Evolutionary conservation across 2,888 invertebrate genomes (phyloP), one percentile per base, ranked within the genome.

Genomic region (Drosophila birchii): DNA sequence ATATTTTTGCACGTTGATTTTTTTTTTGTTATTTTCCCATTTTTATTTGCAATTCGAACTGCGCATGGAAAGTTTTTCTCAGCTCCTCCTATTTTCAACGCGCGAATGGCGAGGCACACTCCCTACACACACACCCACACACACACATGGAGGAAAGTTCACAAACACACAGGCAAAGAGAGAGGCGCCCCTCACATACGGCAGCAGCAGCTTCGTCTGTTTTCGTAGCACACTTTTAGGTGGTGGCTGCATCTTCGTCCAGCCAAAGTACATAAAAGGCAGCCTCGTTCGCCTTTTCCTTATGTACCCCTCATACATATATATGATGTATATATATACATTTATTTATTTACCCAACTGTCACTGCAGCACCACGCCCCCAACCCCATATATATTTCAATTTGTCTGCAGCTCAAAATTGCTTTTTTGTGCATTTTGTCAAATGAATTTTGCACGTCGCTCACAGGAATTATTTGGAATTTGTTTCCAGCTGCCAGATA

Each of bases 21-120:
- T 68, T 39, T 39, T 45, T 36, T 3, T 32, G 38, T 67, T 23
- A 16, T 45, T 26, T 26, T 45, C 8, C 8, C 14, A 9, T 26
- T 14, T 20, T 53, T 38, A 53, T 54, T 57, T 23, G 60, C 51
- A 43, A 73, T 68, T 56, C 68, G 77, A 81, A 75, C 89, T 86
- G 86, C 86, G 86, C 86, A 86, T 86, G 85, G 71, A 86, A 86
- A 80, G 85, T 81, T 88, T 80, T 79, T 77, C 70, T 76, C 78
- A 80, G 90, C 91, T 90, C 90, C 90, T 91, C 90, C 90, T 91
- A 90, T 90, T 90, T 90, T 90, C 79, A 80, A 78, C 88, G 85
- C 90, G 85, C 90, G 90, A 90, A 91, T 90, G 88, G 89, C 83
- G 74, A 79, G 78, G 79, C 84, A 79, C 75, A 83, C 80, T 78